Conservation (phyloP, 2,797 vertebrate genomes). For the Falco columbarius region DNA sequence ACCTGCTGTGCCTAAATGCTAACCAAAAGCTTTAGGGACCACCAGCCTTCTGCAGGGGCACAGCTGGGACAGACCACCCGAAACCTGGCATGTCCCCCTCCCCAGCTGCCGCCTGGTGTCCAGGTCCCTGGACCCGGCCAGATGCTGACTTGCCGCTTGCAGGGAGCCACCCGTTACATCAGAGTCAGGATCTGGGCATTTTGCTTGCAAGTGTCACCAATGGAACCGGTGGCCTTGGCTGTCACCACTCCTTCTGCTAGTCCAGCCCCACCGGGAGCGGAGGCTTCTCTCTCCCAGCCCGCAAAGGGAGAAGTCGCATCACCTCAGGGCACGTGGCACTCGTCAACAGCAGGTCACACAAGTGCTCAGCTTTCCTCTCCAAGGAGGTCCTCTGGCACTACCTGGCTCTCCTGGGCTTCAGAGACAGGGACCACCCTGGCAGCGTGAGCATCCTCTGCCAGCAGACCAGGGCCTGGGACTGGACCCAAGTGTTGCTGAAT, state of each 20-base stretch:
- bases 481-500: neutral
- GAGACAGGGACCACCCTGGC: neutral
- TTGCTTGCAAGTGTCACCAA: neutral
- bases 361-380: neutral
- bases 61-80: neutral
- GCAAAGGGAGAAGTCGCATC: neutral
- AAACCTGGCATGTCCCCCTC: neutral
- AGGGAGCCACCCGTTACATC: accelerated
- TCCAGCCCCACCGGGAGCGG: accelerated
- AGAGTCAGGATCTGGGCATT: neutral
- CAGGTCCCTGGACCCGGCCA: neutral
- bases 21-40: neutral
- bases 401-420: neutral
- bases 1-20: neutral
- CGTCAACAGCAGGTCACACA: neutral
- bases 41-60: neutral
- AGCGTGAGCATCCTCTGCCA: neutral
- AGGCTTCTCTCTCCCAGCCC: neutral
- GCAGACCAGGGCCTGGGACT: accelerated
- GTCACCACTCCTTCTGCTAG: accelerated
- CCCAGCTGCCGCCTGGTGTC: neutral
- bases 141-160: neutral
- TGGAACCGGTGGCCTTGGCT: neutral
- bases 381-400: neutral
- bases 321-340: neutral